phyloP scores from a whole-genome alignment of 2,797 vertebrate species.

The Gobionotothen gibberifrons region DNA sequence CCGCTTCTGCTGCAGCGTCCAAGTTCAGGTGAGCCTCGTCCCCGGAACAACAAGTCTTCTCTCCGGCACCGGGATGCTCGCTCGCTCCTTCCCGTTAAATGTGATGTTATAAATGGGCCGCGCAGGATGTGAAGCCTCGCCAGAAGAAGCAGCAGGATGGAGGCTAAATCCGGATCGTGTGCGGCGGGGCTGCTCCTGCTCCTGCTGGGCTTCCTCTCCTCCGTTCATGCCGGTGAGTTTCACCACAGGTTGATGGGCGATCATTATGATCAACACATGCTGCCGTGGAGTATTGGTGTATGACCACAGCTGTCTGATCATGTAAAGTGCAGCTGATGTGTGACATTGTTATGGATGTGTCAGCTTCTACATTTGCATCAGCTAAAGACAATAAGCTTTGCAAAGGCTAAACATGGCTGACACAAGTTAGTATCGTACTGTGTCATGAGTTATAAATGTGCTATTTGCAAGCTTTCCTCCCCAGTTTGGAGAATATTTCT shows the following conservation, averaged over 20 bases:
- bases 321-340: neutral
- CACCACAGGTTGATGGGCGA: slow-evolving; percentile 54
- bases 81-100: slow-evolving; percentile 62
- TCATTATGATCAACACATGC: slow-evolving; percentile 9
- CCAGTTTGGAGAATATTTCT: slow-evolving; percentile 5
- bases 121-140: slow-evolving; percentile 81
- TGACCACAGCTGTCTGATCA: slow-evolving; percentile 6
- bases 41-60: slow-evolving; percentile 61
- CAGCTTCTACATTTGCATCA: slow-evolving; percentile 20
- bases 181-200: slow-evolving; percentile 76
- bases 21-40: slow-evolving; percentile 58
- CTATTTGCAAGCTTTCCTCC: neutral
- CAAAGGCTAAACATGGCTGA: slow-evolving; percentile 41
- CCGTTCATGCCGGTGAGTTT: slow-evolving; percentile 85
- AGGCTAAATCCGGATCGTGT: slow-evolving; percentile 70
- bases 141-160: slow-evolving; percentile 84
- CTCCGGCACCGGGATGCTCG: slow-evolving; percentile 46
- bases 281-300: neutral
- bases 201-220: slow-evolving; percentile 79
- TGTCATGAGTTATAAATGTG: neutral
- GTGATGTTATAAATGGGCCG: slow-evolving; percentile 78
- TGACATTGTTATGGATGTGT: slow-evolving; percentile 27
- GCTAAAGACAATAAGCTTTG: slow-evolving; percentile 18
- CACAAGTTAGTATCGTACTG: slow-evolving; percentile 14
- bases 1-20: slow-evolving; percentile 63